Evolutionary conservation across 2,888 invertebrate genomes (phyloP).

Genomic region (Chouioia cunea): DNA sequence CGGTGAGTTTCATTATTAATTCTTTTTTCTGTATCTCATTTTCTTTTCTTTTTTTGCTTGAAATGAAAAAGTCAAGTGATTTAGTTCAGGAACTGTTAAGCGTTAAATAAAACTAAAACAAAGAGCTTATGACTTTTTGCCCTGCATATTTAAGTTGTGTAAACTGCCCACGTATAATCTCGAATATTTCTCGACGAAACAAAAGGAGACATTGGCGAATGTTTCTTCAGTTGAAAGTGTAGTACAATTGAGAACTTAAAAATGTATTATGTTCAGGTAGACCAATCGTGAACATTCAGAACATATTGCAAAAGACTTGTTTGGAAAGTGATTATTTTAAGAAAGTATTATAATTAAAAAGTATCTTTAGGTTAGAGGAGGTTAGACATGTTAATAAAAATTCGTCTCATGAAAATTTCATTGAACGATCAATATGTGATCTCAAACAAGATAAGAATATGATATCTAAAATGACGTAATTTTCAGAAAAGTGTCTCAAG

Average conservation of each 20-base stretch:
- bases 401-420: no score
- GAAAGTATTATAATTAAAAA: no score
- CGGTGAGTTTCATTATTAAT: conserved; percentile 56
- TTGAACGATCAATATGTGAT: no score
- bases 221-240: conserved; percentile 22
- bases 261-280: not conserved
- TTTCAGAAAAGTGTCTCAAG: no score
- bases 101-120: not conserved
- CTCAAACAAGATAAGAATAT: no score
- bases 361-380: no score
- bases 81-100: no score
- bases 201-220: not conserved
- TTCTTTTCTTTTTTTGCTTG: not conserved
- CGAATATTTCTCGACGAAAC: conserved; percentile 11
- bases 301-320: not conserved
- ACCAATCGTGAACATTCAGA: not conserved
- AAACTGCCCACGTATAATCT: conserved; percentile 6
- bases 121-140: not conserved
- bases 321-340: not conserved
- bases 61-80: not conserved
- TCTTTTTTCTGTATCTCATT: not conserved
- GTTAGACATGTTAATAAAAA: no score
- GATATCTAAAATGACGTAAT: no score
- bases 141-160: not conserved
- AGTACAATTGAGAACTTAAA: conserved; percentile 12